Base-by-base conservation (phyloP, 2,113 vertebrate species). In the Crotalus helleri region DNA sequence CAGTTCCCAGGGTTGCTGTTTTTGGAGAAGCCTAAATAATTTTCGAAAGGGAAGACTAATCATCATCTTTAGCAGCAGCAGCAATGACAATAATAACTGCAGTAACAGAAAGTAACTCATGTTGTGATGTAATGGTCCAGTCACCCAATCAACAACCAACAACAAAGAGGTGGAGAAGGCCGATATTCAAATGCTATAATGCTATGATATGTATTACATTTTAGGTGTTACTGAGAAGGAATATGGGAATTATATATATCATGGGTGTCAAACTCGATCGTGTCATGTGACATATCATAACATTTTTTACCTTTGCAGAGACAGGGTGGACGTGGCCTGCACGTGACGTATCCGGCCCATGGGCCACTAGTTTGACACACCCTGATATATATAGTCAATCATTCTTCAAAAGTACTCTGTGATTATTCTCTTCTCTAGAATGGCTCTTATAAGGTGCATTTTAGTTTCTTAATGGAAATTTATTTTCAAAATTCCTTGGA, bases 311-410 rank as follows among this genome's bases (percentile, higher is more conserved):
- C 7, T 51, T 51, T 51, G 49, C 46, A 1, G 46, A 49, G 46
- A 49, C 46, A 49, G 59, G 24, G 24, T 61, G 24, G 59, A 9
- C 3, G 8, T 61, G 8, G 59, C 59, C 24, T 61, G 24, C 24
- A 26, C 0, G 1, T 26, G 59, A 9, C 1, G 3, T 10, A 10
- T 11, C 59, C 3, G 24, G 9, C 59, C 23, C 2, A 0, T 21
- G 58, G 21, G 58, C 23, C 9, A 3, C 59, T 24, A 26, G 24
- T 61, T 61, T 61, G 24, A 61, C 24, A 61, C 24, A 1, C 24
- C 59, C 24, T 61, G 59, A 49, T 49, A 49, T 59, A 59, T 59
- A 55, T 6, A 24, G 3, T 19, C 21, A 33, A n/a, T 81, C 23
- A 58, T 92, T 92, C n/a, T 92, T 81, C 10, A 17, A 24, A 21